Evolutionary conservation across 2,113 vertebrate genomes (phyloP).

Genomic region (Crotophaga sulcirostris): DNA sequence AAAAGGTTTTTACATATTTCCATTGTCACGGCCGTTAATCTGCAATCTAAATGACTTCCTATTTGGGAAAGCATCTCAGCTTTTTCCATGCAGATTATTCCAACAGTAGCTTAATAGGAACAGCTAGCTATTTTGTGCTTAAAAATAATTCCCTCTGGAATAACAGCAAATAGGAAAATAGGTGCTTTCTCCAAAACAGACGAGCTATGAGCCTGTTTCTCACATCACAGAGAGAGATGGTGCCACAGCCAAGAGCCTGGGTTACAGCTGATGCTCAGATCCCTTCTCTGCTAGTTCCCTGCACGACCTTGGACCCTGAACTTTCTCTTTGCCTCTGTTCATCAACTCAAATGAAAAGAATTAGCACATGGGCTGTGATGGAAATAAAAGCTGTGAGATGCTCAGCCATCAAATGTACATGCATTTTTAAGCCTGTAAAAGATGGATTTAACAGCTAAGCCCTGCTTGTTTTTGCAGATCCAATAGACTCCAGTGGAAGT

Average conservation of each 20-base stretch:
- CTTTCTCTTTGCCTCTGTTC: background rate
- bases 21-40: conserved; percentile 52
- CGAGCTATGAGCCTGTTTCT: background rate
- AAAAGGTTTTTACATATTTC: conserved; percentile 36
- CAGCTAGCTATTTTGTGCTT: background rate
- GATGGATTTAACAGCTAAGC: background rate
- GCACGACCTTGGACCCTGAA: background rate
- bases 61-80: conserved; percentile 18
- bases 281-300: background rate
- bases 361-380: background rate
- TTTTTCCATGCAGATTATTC: conserved; percentile 34
- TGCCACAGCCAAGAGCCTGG: background rate
- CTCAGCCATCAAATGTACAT: background rate
- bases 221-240: background rate
- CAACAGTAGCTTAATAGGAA: background rate
- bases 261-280: background rate
- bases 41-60: conserved; percentile 69
- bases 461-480: background rate
- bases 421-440: background rate
- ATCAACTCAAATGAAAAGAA: background rate
- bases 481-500: background rate
- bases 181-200: background rate
- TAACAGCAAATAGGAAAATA: conserved; percentile 12
- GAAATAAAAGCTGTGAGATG: background rate
- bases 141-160: background rate